Base-by-base conservation (phyloP, 2,113 vertebrate genomes). In the Speoplatyrhinus poulsoni region DNA sequence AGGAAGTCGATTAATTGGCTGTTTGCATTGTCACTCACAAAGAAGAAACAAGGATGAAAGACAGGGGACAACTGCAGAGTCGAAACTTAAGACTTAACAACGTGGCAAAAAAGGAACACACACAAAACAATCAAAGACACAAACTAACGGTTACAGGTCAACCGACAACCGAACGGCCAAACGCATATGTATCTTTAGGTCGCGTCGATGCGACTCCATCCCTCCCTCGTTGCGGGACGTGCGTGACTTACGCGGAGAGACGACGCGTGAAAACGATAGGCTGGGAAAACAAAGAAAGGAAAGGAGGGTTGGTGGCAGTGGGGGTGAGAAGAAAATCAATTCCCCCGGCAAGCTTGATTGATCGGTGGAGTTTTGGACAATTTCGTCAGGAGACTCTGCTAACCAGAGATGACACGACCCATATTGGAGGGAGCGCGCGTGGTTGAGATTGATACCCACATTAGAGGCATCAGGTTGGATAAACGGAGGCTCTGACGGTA, bases 311-410 rank as follows among this genome's bases (percentile, higher is more conserved):
- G 26, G 26, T 26, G 26, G 26, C 26, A 26, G 26, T 26, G 69
- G 79, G 62, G 84, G 87, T 85, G 84, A 89, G 90, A 91, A 87
- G 82, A 88, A 82, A 88, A 91, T 91, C 88, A 88, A 84, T 91
- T 90, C 73, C 73, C 50, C 49, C 56, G 56, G 59, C 83, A 71
- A 81, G 81, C 72, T 77, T 91, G 88, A 92, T 90, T 89, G 89
- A 92, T 92, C 68, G 84, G 72, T 72, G 79, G 88, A 91, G 88
- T 89, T 92, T 87, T 87, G 83, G 87, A 92, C 88, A 89, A 91
- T 91, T 91, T 90, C 85, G 89, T 86, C 85, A 88, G 87, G 86
- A 89, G 86, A 85, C 85, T 87, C 81, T 69, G 65, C 87, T 90
- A 90, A 90, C 85, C 87, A 85, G 88, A 85, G 90, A 86, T 84